These are phyloP conservation scores for Turritopsis rubra DNA, from an alignment of 30 jellyfish, hydroid and myxozoan species.

Conservation along the genomic window DNA sequence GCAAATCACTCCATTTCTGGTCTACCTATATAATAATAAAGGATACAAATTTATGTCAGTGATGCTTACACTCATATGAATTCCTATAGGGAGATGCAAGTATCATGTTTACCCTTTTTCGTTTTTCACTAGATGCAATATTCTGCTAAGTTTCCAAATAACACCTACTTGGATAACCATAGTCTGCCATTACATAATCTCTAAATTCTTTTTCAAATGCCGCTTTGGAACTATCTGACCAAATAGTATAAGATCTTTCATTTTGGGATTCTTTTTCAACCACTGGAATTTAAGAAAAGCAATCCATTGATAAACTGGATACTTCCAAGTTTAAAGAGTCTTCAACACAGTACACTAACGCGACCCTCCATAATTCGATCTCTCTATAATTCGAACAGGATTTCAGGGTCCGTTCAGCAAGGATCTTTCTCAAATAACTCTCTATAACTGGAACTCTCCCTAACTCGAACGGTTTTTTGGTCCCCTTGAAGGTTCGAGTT, in stretches of 20 bases:
- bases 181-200: neutral
- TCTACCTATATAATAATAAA: neutral
- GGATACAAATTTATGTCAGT: neutral
- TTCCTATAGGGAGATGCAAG: neutral
- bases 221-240: neutral
- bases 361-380: too few relatives aligned
- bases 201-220: neutral
- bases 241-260: neutral
- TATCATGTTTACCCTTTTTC: neutral
- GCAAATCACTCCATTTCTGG: slow-evolving; percentile 8
- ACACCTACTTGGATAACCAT: neutral
- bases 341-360: too few relatives aligned
- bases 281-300: neutral
- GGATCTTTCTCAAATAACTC: neutral
- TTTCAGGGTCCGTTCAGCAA: neutral
- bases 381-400: neutral
- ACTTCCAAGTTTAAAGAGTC: neutral
- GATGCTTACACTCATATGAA: neutral
- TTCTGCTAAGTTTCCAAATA: neutral
- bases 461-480: too few relatives aligned
- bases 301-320: neutral
- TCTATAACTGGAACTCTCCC: neutral
- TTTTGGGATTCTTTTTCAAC: neutral
- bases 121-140: neutral
- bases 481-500: too few relatives aligned